These are phyloP conservation scores for Lomographa bimaculata DNA, from an alignment of 2,888 invertebrate species.

Conservation along the genomic window DNA sequence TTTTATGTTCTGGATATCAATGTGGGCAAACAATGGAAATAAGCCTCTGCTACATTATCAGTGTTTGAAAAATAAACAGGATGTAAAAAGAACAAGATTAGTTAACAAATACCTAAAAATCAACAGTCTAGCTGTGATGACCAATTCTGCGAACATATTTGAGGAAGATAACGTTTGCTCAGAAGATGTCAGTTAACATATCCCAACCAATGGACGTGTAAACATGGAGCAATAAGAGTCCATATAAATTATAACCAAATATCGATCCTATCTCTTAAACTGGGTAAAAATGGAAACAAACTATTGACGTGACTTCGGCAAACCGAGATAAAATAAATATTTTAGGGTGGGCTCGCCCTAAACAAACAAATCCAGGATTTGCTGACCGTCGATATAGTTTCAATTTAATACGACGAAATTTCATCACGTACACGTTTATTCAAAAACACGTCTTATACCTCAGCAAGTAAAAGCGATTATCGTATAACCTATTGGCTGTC, in stretches of 20 bases:
- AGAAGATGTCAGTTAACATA: conserved; percentile 75
- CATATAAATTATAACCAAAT: conserved; percentile 75
- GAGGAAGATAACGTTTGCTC: conserved; percentile 70
- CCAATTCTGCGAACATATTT: conserved; percentile 77
- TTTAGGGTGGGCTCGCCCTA: conserved; percentile 82
- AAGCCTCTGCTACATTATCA: too few species aligned
- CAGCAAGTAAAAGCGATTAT: conserved; percentile 40
- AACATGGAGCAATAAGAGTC: conserved; percentile 64
- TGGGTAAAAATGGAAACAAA: conserved; percentile 75
- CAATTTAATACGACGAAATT: conserved; percentile 81
- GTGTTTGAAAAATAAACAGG: conserved; percentile 58
- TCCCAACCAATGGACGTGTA: conserved; percentile 58
- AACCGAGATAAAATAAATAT: conserved; percentile 83
- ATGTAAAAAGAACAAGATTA: conserved; percentile 51
- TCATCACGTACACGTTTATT: conserved; percentile 58
- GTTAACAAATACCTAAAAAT: conserved; percentile 56
- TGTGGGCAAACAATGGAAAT: too few species aligned
- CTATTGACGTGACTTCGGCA: conserved; percentile 81
- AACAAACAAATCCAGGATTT: conserved; percentile 81
- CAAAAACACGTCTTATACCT: conserved; percentile 51
- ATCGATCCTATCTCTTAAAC: conserved; percentile 73
- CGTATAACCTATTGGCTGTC: conserved; percentile 25
- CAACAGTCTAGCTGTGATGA: conserved; percentile 58
- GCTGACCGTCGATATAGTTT: conserved; percentile 83
- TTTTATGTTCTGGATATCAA: too few species aligned